Evolutionary conservation across 2,888 invertebrate genomes (phyloP).

Genomic region (Lasioglossum pauxillum): DNA sequence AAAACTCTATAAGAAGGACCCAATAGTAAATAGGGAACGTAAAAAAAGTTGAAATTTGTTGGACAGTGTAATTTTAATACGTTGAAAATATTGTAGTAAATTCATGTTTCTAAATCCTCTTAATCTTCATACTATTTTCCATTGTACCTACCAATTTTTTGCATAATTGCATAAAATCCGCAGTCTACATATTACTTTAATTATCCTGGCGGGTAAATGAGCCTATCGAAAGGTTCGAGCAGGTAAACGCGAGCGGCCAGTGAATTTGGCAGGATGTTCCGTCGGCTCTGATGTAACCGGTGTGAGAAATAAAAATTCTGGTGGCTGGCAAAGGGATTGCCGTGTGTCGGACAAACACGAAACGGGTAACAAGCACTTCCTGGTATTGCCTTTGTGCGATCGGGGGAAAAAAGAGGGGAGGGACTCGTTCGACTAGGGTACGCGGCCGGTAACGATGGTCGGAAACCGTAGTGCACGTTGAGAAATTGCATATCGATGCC

Average conservation of each 20-base stretch:
- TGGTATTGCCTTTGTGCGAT: constrained; percentile 54
- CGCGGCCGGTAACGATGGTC: constrained; percentile 24
- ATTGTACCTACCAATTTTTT: too few species aligned
- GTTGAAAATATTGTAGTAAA: too few species aligned
- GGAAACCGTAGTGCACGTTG: constrained; percentile 41
- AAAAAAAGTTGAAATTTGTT: too few species aligned
- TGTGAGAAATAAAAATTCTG: background rate
- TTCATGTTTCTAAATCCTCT: too few species aligned
- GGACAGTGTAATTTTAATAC: too few species aligned
- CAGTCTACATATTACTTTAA: background rate
- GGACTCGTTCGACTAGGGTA: constrained; percentile 52
- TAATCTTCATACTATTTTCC: too few species aligned
- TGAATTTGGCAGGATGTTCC: background rate
- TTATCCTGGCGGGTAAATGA: background rate
- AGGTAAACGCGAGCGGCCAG: background rate
- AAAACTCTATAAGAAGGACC: too few species aligned
- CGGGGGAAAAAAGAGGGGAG: background rate
- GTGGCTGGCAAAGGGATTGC: constrained; percentile 1
- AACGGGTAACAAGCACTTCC: constrained; percentile 42
- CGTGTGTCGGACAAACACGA: constrained; percentile 19
- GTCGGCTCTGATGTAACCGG: background rate
- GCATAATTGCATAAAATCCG: too few species aligned
- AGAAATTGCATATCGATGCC: constrained; percentile 58
- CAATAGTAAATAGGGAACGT: too few species aligned
- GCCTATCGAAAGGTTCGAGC: background rate